phyloP scores from a whole-genome alignment of 2,113 vertebrate species.

The Eurypyga helias region DNA sequence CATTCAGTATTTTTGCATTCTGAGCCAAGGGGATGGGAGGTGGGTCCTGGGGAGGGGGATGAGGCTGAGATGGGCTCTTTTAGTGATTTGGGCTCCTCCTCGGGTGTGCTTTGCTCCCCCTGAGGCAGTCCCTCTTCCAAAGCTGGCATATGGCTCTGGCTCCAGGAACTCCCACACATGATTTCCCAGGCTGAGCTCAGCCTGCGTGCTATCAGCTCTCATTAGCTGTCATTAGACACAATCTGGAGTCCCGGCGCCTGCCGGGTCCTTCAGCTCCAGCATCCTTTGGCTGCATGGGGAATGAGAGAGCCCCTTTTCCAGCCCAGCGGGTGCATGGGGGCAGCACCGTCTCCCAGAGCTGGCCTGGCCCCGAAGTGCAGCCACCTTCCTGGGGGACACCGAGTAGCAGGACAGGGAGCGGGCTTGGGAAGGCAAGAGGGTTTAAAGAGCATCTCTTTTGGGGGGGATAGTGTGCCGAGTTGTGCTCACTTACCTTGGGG shows the following conservation, averaged over 20 bases:
- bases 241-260: slow-evolving; percentile 4
- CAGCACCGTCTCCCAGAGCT: background rate
- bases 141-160: slow-evolving; percentile 33
- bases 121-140: background rate
- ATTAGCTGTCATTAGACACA: slow-evolving; percentile 51
- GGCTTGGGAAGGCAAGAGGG: background rate
- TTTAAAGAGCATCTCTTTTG: background rate
- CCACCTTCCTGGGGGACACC: background rate
- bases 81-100: background rate
- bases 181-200: slow-evolving; percentile 38
- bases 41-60: background rate
- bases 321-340: accelerated
- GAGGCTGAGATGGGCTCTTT: background rate
- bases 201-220: background rate
- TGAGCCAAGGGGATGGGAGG: background rate
- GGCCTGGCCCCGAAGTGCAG: accelerated
- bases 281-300: accelerated
- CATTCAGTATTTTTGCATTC: background rate
- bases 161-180: background rate
- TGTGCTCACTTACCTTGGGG: slow-evolving; percentile 90
- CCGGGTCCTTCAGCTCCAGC: background rate
- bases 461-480: background rate
- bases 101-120: background rate
- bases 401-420: accelerated
- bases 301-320: background rate